A percentile compares a stretch with the other conserved stretches of the same genome.
Evolutionary conservation across 2,888 invertebrate genomes (phyloP).

Genomic region (Synanthedon vespiformis): DNA sequence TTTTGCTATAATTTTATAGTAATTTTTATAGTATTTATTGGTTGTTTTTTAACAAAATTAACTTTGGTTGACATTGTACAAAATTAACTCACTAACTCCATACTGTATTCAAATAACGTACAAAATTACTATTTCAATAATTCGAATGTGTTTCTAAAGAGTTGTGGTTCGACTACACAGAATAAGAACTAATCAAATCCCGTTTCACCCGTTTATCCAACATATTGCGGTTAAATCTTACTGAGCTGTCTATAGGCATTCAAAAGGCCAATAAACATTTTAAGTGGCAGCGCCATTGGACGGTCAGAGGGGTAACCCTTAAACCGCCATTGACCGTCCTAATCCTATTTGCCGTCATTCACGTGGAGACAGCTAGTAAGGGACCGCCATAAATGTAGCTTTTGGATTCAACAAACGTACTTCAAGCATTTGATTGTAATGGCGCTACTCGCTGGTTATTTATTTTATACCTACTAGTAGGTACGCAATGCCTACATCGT

Average conservation of each 20-base stretch:
- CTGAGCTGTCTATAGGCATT: slow-evolving; percentile 5
- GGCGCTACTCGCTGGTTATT: slow-evolving; percentile 17
- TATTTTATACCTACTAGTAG: too few species aligned
- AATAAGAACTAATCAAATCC: background rate
- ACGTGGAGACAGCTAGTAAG: slow-evolving; percentile 9
- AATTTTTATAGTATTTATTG: too few species aligned
- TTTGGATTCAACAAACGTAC: slow-evolving; percentile 35
- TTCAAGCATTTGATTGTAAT: slow-evolving; percentile 38
- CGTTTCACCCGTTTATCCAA: slow-evolving; percentile 33
- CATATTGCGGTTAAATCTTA: slow-evolving; percentile 6
- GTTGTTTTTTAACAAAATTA: too few species aligned
- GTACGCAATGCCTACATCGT: too few species aligned
- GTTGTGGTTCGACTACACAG: background rate
- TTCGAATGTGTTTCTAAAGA: background rate
- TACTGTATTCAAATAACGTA: too few species aligned
- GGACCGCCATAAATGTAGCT: slow-evolving; percentile 21
- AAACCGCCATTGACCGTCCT: slow-evolving; percentile 21
- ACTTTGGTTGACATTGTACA: too few species aligned
- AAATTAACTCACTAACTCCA: too few species aligned
- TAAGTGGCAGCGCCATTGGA: slow-evolving; percentile 12
- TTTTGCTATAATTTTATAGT: too few species aligned
- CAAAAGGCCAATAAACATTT: slow-evolving; percentile 15
- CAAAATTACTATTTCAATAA: background rate
- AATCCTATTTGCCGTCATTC: slow-evolving; percentile 25
- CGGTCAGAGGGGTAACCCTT: slow-evolving; percentile 10